Conservation (phyloP, 2,113 vertebrate genomes). For the Corvus moneduloides region DNA sequence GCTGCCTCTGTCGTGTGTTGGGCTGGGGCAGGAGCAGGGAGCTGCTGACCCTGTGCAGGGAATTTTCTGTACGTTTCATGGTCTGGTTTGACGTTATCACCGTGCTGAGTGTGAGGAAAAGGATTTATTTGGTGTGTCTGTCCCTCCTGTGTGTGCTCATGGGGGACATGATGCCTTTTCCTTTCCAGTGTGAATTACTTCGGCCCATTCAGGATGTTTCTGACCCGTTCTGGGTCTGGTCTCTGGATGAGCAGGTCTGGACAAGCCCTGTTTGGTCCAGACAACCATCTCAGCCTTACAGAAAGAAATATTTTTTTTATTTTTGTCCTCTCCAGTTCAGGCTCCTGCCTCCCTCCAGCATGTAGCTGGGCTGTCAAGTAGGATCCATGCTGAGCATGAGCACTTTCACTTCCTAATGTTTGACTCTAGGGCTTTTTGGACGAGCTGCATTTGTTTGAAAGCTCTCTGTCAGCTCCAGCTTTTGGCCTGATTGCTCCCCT, state of each 20-base stretch:
- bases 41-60: background rate
- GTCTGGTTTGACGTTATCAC: background rate
- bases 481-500: constrained; percentile 18
- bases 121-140: background rate
- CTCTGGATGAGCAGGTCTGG: background rate
- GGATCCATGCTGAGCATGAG: background rate
- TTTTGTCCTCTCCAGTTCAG: background rate
- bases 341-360: background rate
- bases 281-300: background rate
- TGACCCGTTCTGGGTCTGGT: background rate
- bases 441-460: constrained; percentile 1
- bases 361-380: background rate
- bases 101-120: background rate
- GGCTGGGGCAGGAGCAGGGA: background rate
- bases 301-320: background rate
- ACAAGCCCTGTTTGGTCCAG: background rate
- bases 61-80: accelerated
- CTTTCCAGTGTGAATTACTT: background rate
- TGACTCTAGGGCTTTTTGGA: constrained; percentile 21
- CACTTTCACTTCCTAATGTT: background rate
- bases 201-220: background rate
- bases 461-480: constrained; percentile 14
- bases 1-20: background rate
- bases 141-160: background rate
- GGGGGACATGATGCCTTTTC: background rate